Base-by-base conservation (phyloP, 2,888 invertebrate genomes). In the Brachyopa scutellaris region DNA sequence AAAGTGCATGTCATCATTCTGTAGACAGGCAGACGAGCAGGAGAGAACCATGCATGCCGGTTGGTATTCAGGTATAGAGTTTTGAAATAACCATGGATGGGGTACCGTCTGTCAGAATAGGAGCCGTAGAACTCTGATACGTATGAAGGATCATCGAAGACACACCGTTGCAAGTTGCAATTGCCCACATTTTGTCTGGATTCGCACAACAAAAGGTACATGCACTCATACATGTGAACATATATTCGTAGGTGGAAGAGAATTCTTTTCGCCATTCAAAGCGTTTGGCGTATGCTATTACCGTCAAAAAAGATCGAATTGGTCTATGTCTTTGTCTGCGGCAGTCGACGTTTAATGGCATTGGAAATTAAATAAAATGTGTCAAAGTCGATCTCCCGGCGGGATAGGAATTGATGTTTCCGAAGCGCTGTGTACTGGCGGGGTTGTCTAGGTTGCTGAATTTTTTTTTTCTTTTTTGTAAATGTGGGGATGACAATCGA, bases 321-420 rank as follows among this genome's bases (percentile, higher is more conserved):
- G 53, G 11, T 26, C 21, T 45, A 21, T 17, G 33, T 31, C 15
- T 26, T 5, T 47, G 38, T 21, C n/a, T 11, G 2, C 51, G 31
- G 47, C n/a, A 42, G 53, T 17, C 26, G 31, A 33, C 9, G 19
- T 42, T 57, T 26, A 53, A 33, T 72, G 33, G 53, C 8, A 42
- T 15, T 61, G 61, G 49, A 47, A 78, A 78, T 78, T 78, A 72
- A 78, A 78, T 72, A 64, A 79, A 79, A 79, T 67, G 67, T 74
- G 67, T 74, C 74, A 74, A 67, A 74, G 67, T 62, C 61, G 23
- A 74, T 74, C 15, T 67, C 36, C 6, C 13, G n/a, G 7, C 26
- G 29, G 26, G 57, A 38, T 66, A 49, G 45, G 49, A 47, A 70
- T 70, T 57, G 59, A 59, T 66, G 59, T 38, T 53, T 38, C 38